Evolutionary conservation across 2,797 vertebrate genomes (phyloP).

Genomic region (Tenualosa thibaudeaui): DNA sequence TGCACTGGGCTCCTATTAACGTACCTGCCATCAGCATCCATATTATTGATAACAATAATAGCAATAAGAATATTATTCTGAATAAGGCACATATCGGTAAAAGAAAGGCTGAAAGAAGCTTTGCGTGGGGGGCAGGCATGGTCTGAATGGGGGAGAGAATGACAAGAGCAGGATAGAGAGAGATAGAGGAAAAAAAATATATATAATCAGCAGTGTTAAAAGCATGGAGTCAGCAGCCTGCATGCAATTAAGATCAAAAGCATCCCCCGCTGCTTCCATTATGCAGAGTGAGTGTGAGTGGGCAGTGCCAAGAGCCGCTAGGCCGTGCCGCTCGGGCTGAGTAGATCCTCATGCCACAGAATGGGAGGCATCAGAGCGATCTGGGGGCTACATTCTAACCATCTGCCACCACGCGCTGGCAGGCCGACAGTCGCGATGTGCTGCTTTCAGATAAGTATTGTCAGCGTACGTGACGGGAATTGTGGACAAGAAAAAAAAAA

Average conservation of each 20-base stretch:
- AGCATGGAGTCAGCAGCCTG: constrained; percentile 69
- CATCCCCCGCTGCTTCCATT: constrained; percentile 73
- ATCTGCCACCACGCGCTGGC: constrained; percentile 33
- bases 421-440: background rate
- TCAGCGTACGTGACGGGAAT: constrained; percentile 13
- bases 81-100: constrained; percentile 82
- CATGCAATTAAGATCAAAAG: constrained; percentile 78
- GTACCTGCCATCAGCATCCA: constrained; percentile 63
- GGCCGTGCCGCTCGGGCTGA: constrained; percentile 51
- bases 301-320: constrained; percentile 71
- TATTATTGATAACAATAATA: constrained; percentile 63
- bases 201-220: constrained; percentile 60
- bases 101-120: constrained; percentile 82
- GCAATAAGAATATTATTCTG: constrained; percentile 68
- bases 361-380: constrained; percentile 28
- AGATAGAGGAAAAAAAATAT: constrained; percentile 45
- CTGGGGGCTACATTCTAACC: constrained; percentile 34
- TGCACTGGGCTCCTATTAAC: constrained; percentile 77
- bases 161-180: constrained; percentile 36
- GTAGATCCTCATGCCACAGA: constrained; percentile 27
- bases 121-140: constrained; percentile 35
- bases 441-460: constrained; percentile 15
- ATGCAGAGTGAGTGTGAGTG: constrained; percentile 71
- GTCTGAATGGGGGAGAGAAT: constrained; percentile 30
- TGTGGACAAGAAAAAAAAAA: background rate